A percentile compares a stretch with the other conserved stretches of the same genome.
Evolutionary conservation across 2,888 invertebrate genomes (phyloP).

Genomic region (Papilio elwesi): DNA sequence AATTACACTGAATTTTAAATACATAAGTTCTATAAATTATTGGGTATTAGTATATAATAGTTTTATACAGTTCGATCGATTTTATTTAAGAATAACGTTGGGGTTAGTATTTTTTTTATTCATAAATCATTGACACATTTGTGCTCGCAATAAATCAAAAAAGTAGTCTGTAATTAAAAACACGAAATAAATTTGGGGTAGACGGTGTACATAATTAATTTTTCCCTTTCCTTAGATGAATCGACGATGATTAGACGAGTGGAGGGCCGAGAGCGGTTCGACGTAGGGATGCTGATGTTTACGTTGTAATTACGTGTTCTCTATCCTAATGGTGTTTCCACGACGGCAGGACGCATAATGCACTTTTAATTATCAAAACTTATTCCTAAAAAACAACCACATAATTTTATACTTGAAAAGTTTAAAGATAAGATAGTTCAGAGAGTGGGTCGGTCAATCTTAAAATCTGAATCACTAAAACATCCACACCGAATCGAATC

Average conservation of each 20-base stretch:
- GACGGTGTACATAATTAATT: constrained; percentile 80
- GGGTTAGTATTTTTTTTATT: not conserved
- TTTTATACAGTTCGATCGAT: constrained; percentile 5
- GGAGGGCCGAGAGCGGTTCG: constrained; percentile 61
- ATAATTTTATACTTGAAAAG: not conserved
- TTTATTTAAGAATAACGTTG: constrained; percentile 4
- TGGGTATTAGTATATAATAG: constrained; percentile 24
- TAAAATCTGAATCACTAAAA: not conserved
- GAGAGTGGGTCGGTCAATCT: not conserved
- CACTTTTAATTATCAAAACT: constrained; percentile 45
- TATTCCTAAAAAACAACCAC: constrained; percentile 36
- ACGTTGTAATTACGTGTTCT: constrained; percentile 70
- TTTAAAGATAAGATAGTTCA: not conserved
- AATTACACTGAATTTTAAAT: constrained; percentile 39
- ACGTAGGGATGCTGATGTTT: constrained; percentile 77
- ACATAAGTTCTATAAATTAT: constrained; percentile 1
- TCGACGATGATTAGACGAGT: constrained; percentile 77
- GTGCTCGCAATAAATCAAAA: constrained; percentile 74
- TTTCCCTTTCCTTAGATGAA: constrained; percentile 78
- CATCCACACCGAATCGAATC: not conserved
- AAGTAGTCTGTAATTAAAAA: constrained; percentile 77
- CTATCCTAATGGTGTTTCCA: constrained; percentile 74
- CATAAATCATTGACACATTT: constrained; percentile 71
- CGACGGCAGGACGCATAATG: constrained; percentile 50
- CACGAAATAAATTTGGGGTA: constrained; percentile 60